Evolutionary conservation across 1,140 invertebrate genomes (phyloP), one percentile per base, ranked within the genome.

Genomic region (Philopotamus ludificatus): DNA sequence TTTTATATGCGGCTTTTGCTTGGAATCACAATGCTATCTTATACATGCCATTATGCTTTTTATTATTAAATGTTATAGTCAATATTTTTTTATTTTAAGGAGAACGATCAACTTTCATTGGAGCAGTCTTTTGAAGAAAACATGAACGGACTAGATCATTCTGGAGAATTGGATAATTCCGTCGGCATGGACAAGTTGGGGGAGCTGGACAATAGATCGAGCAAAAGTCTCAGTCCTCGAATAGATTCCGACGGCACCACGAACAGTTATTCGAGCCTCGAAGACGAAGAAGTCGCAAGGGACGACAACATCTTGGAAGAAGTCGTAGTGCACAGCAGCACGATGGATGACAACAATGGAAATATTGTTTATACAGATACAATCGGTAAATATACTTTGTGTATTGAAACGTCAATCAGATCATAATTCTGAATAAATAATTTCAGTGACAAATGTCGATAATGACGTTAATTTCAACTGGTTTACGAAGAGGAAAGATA

Each of bases 51-150:
- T 12, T 15, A 50, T 64, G 28, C 62, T 61, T 49, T 71, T 73
- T 39, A 76, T 74, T 54, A 74, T 76, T 53, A 77, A 77, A 54
- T 75, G 74, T 51, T 75, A 74, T 18, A 74, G 76, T 58, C 76
- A 74, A 18, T 77, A 77, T 23, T 75, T 75, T 25, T 73, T 67
- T 63, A 76, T 15, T 64, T 77, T 50, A 66, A 78, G 22, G 77
- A 79, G 58, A 75, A 77, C n/a, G 77, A 79, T 50, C 64, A 60
- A 9, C 45, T 54, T 16, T 70, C 68, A 7, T 23, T 70, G 7
- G 68, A 70, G 41, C 59, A 66, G 16, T 70, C 68, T 1, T 66
- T 61, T 34, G 65, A 70, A 41, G 67, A 64, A 2, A 68, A 68
- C 44, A 47, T 61, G 21, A 51, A 15, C 12, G 49, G 49, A 12